These are phyloP conservation scores for Eubucco bourcierii DNA, from an alignment of 2,113 vertebrate genomes.

Conservation along the genomic window DNA sequence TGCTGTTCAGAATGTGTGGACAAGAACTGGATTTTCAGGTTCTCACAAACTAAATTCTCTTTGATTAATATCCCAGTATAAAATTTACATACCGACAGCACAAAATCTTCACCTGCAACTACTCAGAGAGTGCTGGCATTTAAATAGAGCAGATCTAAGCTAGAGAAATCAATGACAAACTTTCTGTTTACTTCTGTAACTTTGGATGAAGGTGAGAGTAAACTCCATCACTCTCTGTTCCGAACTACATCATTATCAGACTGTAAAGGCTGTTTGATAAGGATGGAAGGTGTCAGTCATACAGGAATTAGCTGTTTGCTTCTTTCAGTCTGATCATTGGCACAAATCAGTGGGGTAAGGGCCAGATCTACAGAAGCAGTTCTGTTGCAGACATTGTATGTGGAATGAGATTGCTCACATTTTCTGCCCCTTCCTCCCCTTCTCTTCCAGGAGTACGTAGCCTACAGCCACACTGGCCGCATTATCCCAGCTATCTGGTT, in stretches of 20 bases:
- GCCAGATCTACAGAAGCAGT: neutral
- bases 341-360: neutral
- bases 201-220: neutral
- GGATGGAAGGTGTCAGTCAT: neutral
- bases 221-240: neutral
- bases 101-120: neutral
- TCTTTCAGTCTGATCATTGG: neutral
- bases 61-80: neutral
- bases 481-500: constrained; percentile 99
- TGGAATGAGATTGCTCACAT: neutral
- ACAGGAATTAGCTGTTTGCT: neutral
- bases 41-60: neutral
- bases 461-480: constrained; percentile 96
- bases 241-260: neutral
- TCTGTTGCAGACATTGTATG: neutral
- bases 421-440: neutral
- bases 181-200: neutral
- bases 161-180: neutral
- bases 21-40: neutral
- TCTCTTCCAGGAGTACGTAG: constrained; percentile 88
- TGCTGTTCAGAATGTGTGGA: neutral
- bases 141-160: neutral
- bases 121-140: neutral
- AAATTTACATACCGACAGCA: neutral
- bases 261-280: neutral